Evolutionary conservation across 2,888 invertebrate genomes (phyloP), one percentile per base, ranked within the genome.

Genomic region (Spodoptera picta): DNA sequence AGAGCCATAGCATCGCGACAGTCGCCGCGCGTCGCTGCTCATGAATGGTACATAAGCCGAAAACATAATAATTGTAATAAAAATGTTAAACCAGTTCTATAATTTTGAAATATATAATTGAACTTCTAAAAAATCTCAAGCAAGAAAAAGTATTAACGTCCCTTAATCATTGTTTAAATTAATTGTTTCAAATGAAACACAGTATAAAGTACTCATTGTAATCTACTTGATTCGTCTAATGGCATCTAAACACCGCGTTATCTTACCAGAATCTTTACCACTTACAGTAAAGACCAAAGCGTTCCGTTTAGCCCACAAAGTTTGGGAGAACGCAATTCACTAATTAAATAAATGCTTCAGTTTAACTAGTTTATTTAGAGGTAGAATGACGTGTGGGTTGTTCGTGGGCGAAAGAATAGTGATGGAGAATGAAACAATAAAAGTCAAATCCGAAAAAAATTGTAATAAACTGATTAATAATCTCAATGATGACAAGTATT

Each of bases 311-410:
- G 69, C 59, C 57, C 56, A 56, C 44, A 46, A 62, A 74, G 58
- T 70, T 73, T 71, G 45, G 49, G 72, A 68, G 65, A 60, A 66
- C 76, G 74, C 75, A 79, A 81, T 82, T 78, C 63, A 77, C 79
- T 81, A 84, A 87, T 87, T 83, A 84, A 86, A 86, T 86, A 83
- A 86, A 83, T 76, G 81, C 67, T 80, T 57, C 72, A 75, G 72
- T 83, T 83, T 75, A 84, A 84, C 86, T 79, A 82, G 82, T 84
- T 77, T 73, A 71, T 79, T 81, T 81, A 67, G n/a, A n/a, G n/a
- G n/a, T n/a, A n/a, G 62, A 74, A 72, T 77, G 79, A 79, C 45
- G 60, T 79, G 79, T 77, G 77, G 77, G 77, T 62, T 5, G 69
- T 63, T 49, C 42, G 70, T 65, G 68, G 65, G 60, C 64, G 66